These are phyloP conservation scores for Suillia variegata DNA, from an alignment of 2,888 invertebrate genomes.

Conservation along the genomic window DNA sequence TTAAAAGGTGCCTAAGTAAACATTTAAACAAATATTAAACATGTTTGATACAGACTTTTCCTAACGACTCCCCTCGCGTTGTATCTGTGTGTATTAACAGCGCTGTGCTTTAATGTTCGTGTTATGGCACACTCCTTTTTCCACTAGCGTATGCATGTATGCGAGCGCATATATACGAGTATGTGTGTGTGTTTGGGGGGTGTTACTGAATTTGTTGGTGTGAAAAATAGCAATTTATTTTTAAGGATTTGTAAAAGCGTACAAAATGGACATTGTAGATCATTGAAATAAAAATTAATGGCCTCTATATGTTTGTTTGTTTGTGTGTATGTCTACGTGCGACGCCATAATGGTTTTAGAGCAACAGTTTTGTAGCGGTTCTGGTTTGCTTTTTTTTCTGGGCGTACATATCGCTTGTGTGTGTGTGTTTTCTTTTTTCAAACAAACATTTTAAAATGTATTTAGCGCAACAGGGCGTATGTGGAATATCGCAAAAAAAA, in stretches of 20 bases:
- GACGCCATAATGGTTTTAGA: neutral
- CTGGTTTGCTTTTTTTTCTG: no score
- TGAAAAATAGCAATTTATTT: constrained; percentile 29
- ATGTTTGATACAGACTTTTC: no score
- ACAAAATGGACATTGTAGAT: constrained; percentile 22
- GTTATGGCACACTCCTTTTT: no score
- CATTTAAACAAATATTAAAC: no score
- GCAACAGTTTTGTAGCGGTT: constrained; percentile 2
- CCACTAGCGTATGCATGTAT: no score
- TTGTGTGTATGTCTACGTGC: neutral
- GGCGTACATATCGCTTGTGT: constrained; percentile 1
- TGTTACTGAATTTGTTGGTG: neutral
- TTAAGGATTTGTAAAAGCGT: constrained; percentile 28
- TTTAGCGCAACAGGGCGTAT: neutral
- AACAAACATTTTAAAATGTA: neutral
- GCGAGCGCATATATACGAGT: no score
- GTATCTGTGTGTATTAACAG: no score
- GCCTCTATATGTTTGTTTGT: constrained; percentile 1
- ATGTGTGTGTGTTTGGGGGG: no score
- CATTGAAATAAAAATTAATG: constrained; percentile 34
- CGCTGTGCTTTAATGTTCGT: neutral
- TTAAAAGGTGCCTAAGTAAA: no score
- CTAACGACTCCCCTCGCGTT: no score
- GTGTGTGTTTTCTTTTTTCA: no score
- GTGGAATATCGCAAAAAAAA: neutral